Conservation (phyloP, 2,113 vertebrate genomes). For the Tricholaema leucomelas region DNA sequence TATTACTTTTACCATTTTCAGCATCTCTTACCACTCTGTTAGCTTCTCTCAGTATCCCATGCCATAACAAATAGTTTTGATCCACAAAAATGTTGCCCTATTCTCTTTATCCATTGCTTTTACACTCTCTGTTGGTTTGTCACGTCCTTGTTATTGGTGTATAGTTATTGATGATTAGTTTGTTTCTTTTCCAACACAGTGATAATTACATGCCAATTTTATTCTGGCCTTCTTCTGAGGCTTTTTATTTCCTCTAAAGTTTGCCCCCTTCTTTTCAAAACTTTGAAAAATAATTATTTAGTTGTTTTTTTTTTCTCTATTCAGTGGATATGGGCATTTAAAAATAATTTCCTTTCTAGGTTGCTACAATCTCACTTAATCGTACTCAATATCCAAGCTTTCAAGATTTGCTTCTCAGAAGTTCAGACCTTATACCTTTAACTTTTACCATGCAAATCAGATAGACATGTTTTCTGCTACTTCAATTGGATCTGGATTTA, state of each 20-base stretch:
- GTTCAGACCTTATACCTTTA: neutral
- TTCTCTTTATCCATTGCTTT: neutral
- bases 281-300: neutral
- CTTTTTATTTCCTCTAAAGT: neutral
- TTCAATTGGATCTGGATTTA: neutral
- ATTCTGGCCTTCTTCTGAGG: neutral
- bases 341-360: neutral
- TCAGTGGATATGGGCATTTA: neutral
- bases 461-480: neutral
- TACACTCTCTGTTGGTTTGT: neutral
- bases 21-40: neutral
- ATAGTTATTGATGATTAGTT: neutral
- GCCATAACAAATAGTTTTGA: neutral
- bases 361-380: neutral
- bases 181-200: neutral
- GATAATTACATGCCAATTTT: slow-evolving; percentile 12
- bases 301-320: neutral
- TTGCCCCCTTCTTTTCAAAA: neutral
- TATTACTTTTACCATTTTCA: neutral
- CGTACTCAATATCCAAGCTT: neutral
- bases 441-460: neutral
- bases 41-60: neutral
- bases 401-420: neutral
- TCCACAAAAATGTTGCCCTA: neutral
- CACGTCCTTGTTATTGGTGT: neutral